A percentile compares a stretch with the other conserved stretches of the same genome.
Conservation (phyloP, 1,140 invertebrate genomes). For the Drosophila nannoptera region DNA sequence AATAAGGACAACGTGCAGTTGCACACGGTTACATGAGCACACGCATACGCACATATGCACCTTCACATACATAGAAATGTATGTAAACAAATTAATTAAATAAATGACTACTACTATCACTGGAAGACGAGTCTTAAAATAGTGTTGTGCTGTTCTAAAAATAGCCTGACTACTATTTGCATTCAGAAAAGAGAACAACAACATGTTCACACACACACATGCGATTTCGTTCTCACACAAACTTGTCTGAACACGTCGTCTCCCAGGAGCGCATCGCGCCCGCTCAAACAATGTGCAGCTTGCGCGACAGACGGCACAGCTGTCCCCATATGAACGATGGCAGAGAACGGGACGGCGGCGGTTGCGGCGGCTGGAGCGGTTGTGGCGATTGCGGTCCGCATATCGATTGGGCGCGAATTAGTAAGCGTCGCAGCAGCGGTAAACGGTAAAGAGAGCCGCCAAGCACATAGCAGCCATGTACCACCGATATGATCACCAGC, state of each 20-base stretch:
- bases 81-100: too few species aligned
- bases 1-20: too few species aligned
- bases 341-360: background rate
- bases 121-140: too few species aligned
- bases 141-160: too few species aligned
- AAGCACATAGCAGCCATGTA: slow-evolving; percentile 16
- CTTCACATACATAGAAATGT: too few species aligned
- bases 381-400: background rate
- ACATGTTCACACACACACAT: too few species aligned
- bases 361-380: background rate
- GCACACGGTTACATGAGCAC: too few species aligned
- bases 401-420: background rate
- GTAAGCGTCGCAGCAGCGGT: background rate
- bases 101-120: too few species aligned
- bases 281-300: slow-evolving; percentile 12
- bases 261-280: slow-evolving; percentile 8
- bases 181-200: too few species aligned
- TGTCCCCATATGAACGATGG: background rate
- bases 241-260: too few species aligned
- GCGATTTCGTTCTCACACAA: background rate
- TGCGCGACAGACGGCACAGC: slow-evolving; percentile 8
- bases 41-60: too few species aligned
- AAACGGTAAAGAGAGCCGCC: background rate
- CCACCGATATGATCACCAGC: slow-evolving; percentile 16
- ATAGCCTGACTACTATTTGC: too few species aligned